Base-by-base conservation (phyloP, 2,797 vertebrate species). In the Discoglossus pictus region DNA sequence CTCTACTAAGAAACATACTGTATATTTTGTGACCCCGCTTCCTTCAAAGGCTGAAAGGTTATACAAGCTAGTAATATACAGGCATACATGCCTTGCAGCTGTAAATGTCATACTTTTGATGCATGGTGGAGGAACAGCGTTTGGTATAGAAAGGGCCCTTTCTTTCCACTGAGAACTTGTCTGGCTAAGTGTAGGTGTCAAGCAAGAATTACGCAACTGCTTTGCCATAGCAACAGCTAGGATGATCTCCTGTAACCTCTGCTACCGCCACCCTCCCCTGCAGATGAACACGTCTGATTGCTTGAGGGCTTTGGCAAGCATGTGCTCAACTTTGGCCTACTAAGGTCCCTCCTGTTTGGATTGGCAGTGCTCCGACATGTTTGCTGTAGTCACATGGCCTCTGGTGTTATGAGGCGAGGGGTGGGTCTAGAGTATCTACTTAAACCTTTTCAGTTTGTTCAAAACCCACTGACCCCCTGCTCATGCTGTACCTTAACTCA, bases 281-380 rank as follows among this genome's bases (percentile, higher is more conserved):
- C 67, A 78, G 79, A 88, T 83, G 78, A 77, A 78, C 79, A 84
- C 58, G 68, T 81, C 74, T 85, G 85, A 85, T 89, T 87, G 85
- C 84, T 80, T 81, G 74, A 76, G 76, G 82, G 82, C 82, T 85
- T 85, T 74, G 80, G 71, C 78, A 81, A 75, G 80, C 83, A 79
- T 84, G 75, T 76, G 70, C 76, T 86, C 87, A 92, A 92, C 91
- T 92, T 86, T 91, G 83, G 84, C 84, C 90, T 86, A 92, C 75
- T 88, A 79, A 83, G 71, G 74, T 76, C 83, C 81, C 81, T 83
- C 73, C 78, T 59, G 16, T 72, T 74, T 65, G 40, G 68, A 76
- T 76, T 72, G 76, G 72, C 73, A 70, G 64, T 11, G 24, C 16
- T 31, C 52, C 35, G 68, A 13, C 17, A 53, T 88, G 89, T 91